Conservation (phyloP, 2,113 vertebrate genomes). For the Lichenostomus cassidix region DNA sequence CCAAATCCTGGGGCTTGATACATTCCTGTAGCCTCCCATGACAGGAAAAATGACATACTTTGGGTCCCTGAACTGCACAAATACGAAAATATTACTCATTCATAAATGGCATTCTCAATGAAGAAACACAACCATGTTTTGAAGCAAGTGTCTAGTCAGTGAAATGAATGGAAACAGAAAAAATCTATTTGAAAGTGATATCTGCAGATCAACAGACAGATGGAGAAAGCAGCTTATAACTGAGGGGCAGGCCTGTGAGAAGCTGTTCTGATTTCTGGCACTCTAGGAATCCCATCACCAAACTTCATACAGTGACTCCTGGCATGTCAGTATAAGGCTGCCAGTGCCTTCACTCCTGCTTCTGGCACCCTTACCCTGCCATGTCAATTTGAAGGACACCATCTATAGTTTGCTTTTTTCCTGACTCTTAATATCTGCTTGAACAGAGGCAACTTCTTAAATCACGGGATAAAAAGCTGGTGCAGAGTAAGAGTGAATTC, state of each 20-base stretch:
- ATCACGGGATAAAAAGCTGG: neutral
- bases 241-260: neutral
- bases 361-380: neutral
- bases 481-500: neutral
- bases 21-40: neutral
- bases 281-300: neutral
- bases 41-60: neutral
- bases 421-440: neutral
- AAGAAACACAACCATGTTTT: constrained; percentile 22
- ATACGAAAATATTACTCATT: neutral
- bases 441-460: neutral
- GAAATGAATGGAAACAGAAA: neutral
- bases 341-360: neutral
- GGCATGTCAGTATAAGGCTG: neutral
- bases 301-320: neutral
- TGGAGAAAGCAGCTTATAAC: neutral
- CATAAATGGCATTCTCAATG: neutral
- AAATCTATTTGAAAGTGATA: neutral
- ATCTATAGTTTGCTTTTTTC: neutral
- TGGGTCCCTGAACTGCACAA: neutral
- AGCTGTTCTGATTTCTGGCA: neutral
- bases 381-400: neutral
- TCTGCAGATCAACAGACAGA: neutral
- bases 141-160: neutral
- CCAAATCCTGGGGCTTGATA: neutral